Evolutionary conservation across 2,113 vertebrate genomes (phyloP).

Genomic region (Perca flavescens): DNA sequence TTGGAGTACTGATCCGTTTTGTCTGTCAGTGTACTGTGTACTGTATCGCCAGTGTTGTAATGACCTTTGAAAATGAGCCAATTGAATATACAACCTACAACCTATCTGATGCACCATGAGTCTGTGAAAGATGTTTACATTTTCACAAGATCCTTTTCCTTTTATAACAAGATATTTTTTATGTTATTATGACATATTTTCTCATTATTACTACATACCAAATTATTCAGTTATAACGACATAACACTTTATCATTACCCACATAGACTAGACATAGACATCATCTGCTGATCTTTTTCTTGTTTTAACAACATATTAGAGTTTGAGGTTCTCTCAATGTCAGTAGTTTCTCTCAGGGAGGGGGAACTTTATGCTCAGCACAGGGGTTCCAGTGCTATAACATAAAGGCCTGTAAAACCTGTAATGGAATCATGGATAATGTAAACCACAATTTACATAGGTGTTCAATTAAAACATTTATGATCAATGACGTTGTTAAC

Average conservation of each 20-base stretch:
- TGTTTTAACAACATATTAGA: no score
- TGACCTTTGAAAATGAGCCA: not conserved
- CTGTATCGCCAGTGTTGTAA: not conserved
- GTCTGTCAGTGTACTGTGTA: not conserved
- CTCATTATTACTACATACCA: not conserved
- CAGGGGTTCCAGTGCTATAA: not conserved
- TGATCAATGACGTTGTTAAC: not conserved
- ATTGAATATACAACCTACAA: not conserved
- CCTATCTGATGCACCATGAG: not conserved
- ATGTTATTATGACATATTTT: not conserved
- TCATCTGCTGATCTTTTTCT: not conserved
- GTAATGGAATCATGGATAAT: not conserved
- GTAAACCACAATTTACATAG: constrained; percentile 24
- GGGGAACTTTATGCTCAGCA: not conserved
- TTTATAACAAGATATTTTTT: not conserved
- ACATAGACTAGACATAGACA: not conserved
- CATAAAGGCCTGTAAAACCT: constrained; percentile 5
- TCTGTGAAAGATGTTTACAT: no score
- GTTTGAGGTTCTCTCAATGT: not conserved
- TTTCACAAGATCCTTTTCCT: no score
- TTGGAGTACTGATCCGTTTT: not conserved
- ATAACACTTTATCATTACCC: not conserved
- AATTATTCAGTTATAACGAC: not conserved
- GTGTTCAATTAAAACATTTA: not conserved
- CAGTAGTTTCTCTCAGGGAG: not conserved